phyloP scores from a whole-genome alignment of 92 coral and sea anemone species.

The Phymanthus crucifer region DNA sequence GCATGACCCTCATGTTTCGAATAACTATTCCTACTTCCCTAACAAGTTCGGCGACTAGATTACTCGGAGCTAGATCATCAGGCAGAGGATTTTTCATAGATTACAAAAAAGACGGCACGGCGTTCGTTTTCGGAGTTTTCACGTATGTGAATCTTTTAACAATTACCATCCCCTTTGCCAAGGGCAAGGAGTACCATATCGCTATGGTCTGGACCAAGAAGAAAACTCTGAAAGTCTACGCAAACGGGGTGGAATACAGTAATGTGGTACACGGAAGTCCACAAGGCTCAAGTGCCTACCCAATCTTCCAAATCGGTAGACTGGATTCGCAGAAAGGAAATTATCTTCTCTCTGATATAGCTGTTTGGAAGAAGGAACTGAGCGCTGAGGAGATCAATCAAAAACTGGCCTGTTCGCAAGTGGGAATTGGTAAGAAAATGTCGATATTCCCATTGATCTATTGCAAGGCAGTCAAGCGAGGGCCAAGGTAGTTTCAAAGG shows the following conservation, averaged over 20 bases:
- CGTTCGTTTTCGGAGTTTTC: neutral
- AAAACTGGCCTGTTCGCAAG: slow-evolving; percentile 38
- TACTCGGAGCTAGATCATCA: slow-evolving; percentile 20
- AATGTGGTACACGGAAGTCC: neutral
- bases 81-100: slow-evolving; percentile 10
- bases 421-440: slow-evolving; percentile 37
- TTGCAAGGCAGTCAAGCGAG: too few species aligned
- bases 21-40: slow-evolving; percentile 10
- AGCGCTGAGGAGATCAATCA: slow-evolving; percentile 5
- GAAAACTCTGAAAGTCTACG: slow-evolving; percentile 3
- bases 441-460: neutral
- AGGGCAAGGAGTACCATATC: slow-evolving; percentile 27
- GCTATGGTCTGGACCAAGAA: slow-evolving; percentile 32
- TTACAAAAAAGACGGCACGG: neutral
- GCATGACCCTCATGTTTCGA: slow-evolving; percentile 62
- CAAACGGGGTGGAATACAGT: neutral
- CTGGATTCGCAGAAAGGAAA: neutral
- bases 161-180: slow-evolving; percentile 1
- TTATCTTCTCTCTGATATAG: slow-evolving; percentile 13
- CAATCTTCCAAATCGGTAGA: neutral
- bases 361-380: slow-evolving; percentile 50
- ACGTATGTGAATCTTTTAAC: neutral
- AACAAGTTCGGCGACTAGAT: neutral
- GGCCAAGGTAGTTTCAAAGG: too few species aligned
- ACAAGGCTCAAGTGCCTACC: neutral